phyloP scores from a whole-genome alignment of 37 sponge, comb jelly and placozoan species.

The Crambe crambe region DNA sequence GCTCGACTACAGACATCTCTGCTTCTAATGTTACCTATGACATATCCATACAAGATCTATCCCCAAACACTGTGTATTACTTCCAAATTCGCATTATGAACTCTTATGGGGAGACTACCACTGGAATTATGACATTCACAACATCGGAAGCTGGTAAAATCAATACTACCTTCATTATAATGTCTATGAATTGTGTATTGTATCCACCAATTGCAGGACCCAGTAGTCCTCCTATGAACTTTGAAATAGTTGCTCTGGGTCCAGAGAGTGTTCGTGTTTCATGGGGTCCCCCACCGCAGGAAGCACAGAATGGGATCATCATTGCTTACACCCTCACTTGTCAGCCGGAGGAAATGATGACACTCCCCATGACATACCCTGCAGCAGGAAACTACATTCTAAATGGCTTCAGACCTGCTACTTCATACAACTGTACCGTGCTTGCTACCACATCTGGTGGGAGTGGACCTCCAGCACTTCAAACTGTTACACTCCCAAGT shows the following conservation, averaged over 20 bases:
- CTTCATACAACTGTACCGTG: constrained; percentile 20
- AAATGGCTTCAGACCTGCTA: constrained; percentile 12
- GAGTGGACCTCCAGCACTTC: constrained; percentile 15
- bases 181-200: neutral
- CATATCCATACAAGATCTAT: constrained; percentile 1
- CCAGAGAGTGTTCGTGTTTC: neutral
- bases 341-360: neutral
- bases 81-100: constrained; percentile 7
- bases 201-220: constrained; percentile 6
- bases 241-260: neutral
- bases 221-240: constrained; percentile 22
- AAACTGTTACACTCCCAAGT: constrained; percentile 3
- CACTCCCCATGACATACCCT: constrained; percentile 6
- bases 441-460: constrained; percentile 16
- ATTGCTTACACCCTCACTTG: constrained; percentile 16
- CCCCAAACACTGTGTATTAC: constrained; percentile 21
- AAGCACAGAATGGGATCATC: constrained; percentile 22
- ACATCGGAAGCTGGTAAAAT: constrained; percentile 20
- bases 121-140: neutral
- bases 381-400: neutral
- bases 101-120: neutral
- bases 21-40: constrained; percentile 3
- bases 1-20: constrained; percentile 4
- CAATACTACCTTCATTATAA: neutral
- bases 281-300: constrained; percentile 19